Conservation (phyloP, 1,140 invertebrate species). For the Trialeurodes vaporariorum region DNA sequence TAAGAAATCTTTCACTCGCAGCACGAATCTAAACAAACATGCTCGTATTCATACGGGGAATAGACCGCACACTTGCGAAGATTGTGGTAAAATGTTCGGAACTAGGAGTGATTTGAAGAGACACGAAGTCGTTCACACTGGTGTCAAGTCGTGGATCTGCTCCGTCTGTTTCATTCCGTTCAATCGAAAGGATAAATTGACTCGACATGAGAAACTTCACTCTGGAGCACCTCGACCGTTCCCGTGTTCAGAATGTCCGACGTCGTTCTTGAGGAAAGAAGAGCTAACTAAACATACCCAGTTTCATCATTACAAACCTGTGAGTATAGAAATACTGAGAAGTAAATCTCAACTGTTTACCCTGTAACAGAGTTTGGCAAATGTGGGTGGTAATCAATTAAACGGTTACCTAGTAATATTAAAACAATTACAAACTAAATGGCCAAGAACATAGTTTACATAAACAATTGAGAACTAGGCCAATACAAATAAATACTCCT, state of each 20-base stretch:
- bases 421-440: no score
- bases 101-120: conserved; percentile 12
- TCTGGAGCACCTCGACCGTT: conserved; percentile 11
- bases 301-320: conserved; percentile 14
- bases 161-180: conserved; percentile 14
- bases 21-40: conserved; percentile 58
- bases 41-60: conserved; percentile 65
- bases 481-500: no score
- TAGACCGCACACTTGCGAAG: conserved; percentile 69
- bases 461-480: no score
- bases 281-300: conserved; percentile 14
- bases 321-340: no score
- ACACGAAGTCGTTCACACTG: conserved; percentile 12
- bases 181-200: conserved; percentile 15
- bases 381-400: no score
- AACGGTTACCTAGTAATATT: no score
- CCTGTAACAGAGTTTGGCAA: no score
- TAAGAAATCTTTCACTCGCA: conserved; percentile 30
- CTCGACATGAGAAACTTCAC: conserved; percentile 15
- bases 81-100: conserved; percentile 4
- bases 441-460: no score
- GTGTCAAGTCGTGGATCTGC: conserved; percentile 15
- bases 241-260: conserved; percentile 14
- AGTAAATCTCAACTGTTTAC: no score
- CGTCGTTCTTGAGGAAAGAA: conserved; percentile 15